Evolutionary conservation across 2,797 vertebrate genomes (phyloP).

Genomic region (Anguilla pacifica): DNA sequence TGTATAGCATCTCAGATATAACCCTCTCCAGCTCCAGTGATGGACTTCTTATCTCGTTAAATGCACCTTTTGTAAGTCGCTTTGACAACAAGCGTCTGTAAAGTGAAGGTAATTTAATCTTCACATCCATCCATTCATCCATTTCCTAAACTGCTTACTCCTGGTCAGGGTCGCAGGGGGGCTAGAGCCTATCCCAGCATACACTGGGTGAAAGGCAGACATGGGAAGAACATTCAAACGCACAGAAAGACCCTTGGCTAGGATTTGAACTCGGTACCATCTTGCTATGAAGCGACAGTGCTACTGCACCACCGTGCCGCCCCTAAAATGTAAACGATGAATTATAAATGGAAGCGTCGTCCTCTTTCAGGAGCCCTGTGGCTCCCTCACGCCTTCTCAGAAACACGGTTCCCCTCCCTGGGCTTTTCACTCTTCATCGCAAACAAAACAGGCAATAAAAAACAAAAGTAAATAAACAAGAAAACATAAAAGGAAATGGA

Average conservation of each 20-base stretch:
- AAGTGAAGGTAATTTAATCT: not conserved
- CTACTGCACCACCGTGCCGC: not conserved
- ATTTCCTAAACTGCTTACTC: not conserved
- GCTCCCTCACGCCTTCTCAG: not conserved
- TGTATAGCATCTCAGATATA: too few relatives aligned
- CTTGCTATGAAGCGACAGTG: not conserved
- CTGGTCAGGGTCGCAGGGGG: not conserved
- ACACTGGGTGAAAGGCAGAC: not conserved
- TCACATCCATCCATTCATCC: not conserved
- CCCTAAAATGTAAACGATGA: not conserved
- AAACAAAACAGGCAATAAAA: not conserved
- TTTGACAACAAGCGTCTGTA: not conserved
- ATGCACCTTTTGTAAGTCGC: not conserved
- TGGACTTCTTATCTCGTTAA: not conserved
- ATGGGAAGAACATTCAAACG: not conserved
- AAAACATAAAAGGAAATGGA: not conserved
- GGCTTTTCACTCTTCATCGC: not conserved
- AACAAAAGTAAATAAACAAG: not conserved
- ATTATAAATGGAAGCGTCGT: not conserved
- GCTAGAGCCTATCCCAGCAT: not conserved
- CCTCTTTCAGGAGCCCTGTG: not conserved
- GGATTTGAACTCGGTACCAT: not conserved
- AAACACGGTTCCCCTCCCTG: not conserved
- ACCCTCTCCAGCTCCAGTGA: not conserved
- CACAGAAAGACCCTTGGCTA: not conserved